A percentile compares a stretch with the other conserved stretches of the same genome.
Conservation (phyloP, 2,797 vertebrate genomes). For the Calcarius lapponicus region DNA sequence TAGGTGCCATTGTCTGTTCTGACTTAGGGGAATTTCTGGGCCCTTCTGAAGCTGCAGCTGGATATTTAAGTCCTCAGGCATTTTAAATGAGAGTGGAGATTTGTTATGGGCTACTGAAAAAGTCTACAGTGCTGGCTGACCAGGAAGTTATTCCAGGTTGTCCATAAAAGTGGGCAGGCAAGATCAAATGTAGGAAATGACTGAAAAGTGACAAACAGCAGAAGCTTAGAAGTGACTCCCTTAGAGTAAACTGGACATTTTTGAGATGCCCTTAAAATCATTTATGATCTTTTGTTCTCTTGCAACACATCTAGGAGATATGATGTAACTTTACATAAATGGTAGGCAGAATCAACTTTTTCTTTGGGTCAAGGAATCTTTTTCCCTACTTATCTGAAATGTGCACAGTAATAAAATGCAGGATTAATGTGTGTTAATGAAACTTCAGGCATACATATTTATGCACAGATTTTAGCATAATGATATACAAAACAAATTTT, state of each 20-base stretch:
- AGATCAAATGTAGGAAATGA: neutral
- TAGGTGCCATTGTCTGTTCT: neutral
- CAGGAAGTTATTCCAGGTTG: neutral
- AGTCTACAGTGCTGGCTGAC: neutral
- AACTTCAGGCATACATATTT: conserved; percentile 53
- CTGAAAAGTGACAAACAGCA: neutral
- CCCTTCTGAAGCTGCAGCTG: neutral
- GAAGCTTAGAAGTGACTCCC: neutral
- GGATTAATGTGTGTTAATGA: conserved; percentile 52
- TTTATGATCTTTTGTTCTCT: neutral
- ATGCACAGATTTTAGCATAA: conserved; percentile 41
- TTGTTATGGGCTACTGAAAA: neutral
- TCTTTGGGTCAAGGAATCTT: conserved; percentile 33
- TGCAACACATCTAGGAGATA: neutral
- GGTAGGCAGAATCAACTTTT: conserved; percentile 10
- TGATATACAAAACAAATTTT: conserved; percentile 16
- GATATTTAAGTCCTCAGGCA: neutral
- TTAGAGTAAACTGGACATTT: neutral
- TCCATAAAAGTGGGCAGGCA: neutral
- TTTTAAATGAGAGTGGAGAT: neutral
- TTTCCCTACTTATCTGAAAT: conserved; percentile 26
- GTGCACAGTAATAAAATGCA: conserved; percentile 32
- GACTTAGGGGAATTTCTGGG: neutral
- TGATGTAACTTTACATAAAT: conserved; percentile 12
- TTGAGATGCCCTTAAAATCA: neutral